Evolutionary conservation across 2,888 invertebrate species (phyloP).

Genomic region (Polymixis flavicincta): DNA sequence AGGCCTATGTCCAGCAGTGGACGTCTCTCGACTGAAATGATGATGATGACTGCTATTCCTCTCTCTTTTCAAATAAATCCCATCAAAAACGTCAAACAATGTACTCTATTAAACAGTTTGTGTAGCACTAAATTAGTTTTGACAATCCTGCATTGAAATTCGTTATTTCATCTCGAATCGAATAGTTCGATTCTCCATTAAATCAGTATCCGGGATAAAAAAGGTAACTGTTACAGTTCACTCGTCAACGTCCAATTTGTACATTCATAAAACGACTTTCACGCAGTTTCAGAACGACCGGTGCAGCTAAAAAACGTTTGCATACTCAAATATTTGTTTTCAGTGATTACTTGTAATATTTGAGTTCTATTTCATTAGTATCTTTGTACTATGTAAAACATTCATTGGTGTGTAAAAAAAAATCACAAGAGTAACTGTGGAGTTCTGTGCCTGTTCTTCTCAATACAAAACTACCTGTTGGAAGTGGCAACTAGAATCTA

Average conservation of each 20-base stretch:
- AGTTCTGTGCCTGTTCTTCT: not conserved
- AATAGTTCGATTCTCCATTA: slow-evolving; percentile 33
- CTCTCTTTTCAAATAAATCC: not conserved
- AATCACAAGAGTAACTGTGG: no score
- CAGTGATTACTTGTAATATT: not conserved
- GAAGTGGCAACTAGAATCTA: not conserved
- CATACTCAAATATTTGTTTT: slow-evolving; percentile 29
- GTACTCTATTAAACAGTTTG: slow-evolving; percentile 11
- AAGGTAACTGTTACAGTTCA: slow-evolving; percentile 18
- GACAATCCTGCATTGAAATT: slow-evolving; percentile 10
- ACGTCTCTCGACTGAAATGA: no score
- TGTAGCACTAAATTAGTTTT: slow-evolving; percentile 26
- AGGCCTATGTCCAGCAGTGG: no score
- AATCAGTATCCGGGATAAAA: slow-evolving; percentile 33
- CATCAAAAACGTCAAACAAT: slow-evolving; percentile 8
- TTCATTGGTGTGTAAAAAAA: not conserved
- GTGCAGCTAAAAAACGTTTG: not conserved
- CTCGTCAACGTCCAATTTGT: slow-evolving; percentile 54
- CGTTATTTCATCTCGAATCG: slow-evolving; percentile 13
- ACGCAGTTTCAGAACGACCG: not conserved
- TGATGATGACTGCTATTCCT: no score
- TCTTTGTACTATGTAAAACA: not conserved
- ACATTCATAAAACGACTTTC: slow-evolving; percentile 38
- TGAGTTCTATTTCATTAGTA: not conserved
- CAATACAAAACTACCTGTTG: not conserved